These are phyloP conservation scores for Alsophila aescularia DNA, from an alignment of 2,888 invertebrate genomes.

Conservation along the genomic window DNA sequence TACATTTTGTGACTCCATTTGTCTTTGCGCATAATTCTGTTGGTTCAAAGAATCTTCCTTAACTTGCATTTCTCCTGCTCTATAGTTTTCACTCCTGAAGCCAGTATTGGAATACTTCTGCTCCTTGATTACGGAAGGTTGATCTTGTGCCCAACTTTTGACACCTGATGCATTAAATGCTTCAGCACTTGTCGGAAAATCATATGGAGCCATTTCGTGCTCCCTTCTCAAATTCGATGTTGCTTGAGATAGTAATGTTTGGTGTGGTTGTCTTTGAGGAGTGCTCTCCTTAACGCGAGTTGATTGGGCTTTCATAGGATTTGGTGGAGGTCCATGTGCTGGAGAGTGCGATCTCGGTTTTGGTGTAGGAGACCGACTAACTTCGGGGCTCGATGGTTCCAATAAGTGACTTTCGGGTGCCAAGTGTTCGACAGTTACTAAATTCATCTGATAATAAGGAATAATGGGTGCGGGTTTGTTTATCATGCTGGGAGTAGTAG, in stretches of 20 bases:
- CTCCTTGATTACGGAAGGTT: slow-evolving; percentile 77
- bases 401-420: slow-evolving; percentile 85
- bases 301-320: slow-evolving; percentile 87
- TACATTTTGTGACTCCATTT: slow-evolving; percentile 79
- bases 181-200: slow-evolving; percentile 66
- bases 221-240: slow-evolving; percentile 69
- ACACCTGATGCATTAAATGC: slow-evolving; percentile 54
- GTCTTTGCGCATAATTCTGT: slow-evolving; percentile 72
- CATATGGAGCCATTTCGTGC: slow-evolving; percentile 75
- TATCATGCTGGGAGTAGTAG: slow-evolving; percentile 88
- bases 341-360: slow-evolving; percentile 87
- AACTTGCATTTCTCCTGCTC: slow-evolving; percentile 63
- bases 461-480: slow-evolving; percentile 90
- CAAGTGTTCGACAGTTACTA: slow-evolving; percentile 87
- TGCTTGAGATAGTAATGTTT: slow-evolving; percentile 63
- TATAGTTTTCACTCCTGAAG: slow-evolving; percentile 78
- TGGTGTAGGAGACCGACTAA: slow-evolving; percentile 87
- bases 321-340: slow-evolving; percentile 88
- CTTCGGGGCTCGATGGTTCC: slow-evolving; percentile 85
- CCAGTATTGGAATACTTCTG: slow-evolving; percentile 77
- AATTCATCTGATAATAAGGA: slow-evolving; percentile 91
- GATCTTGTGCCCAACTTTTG: slow-evolving; percentile 64
- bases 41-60: slow-evolving; percentile 70
- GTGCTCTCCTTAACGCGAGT: slow-evolving; percentile 84
- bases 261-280: slow-evolving; percentile 67